Conservation (phyloP, 2,797 vertebrate genomes). For the Kryptopterus vitreolus region DNA sequence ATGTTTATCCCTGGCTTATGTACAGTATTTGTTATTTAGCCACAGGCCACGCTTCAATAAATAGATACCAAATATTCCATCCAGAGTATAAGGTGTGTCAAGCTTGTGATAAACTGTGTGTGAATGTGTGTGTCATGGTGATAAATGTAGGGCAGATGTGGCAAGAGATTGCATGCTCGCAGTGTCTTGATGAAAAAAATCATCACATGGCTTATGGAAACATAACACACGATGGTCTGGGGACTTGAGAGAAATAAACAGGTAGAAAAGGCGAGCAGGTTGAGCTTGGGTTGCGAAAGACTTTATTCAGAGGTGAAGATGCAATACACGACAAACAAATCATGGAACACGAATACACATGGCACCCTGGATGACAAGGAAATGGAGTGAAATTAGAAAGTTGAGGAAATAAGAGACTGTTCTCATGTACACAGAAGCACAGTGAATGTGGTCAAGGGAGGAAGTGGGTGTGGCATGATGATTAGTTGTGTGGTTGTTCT, state of each 20-base stretch:
- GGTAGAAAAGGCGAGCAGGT: slow-evolving; percentile 16
- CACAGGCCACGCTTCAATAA: not conserved
- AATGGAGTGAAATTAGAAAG: not conserved
- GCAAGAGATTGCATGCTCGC: slow-evolving; percentile 39
- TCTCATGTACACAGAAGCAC: slow-evolving; percentile 30
- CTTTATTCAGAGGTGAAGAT: slow-evolving; percentile 11
- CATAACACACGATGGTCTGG: slow-evolving; percentile 35
- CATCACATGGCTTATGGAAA: slow-evolving; percentile 42
- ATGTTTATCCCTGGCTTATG: not conserved
- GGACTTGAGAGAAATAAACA: slow-evolving; percentile 42
- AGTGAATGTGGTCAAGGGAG: slow-evolving; percentile 3
- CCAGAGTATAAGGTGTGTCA: slow-evolving; percentile 4
- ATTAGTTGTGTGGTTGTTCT: too few relatives aligned
- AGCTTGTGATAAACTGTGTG: slow-evolving; percentile 8
- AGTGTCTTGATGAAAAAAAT: slow-evolving; percentile 47
- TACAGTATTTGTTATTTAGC: not conserved
- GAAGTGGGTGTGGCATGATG: not conserved
- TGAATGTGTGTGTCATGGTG: slow-evolving; percentile 7
- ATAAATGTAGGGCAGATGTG: slow-evolving; percentile 38
- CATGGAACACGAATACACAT: not conserved
- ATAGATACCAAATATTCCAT: not conserved
- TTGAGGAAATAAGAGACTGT: slow-evolving; percentile 27
- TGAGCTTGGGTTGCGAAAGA: not conserved
- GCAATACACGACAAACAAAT: slow-evolving; percentile 37
- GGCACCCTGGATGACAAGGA: not conserved